Evolutionary conservation across 2,113 vertebrate species (phyloP), one percentile per base, ranked within the genome.

Genomic region (Podiceps cristatus): DNA sequence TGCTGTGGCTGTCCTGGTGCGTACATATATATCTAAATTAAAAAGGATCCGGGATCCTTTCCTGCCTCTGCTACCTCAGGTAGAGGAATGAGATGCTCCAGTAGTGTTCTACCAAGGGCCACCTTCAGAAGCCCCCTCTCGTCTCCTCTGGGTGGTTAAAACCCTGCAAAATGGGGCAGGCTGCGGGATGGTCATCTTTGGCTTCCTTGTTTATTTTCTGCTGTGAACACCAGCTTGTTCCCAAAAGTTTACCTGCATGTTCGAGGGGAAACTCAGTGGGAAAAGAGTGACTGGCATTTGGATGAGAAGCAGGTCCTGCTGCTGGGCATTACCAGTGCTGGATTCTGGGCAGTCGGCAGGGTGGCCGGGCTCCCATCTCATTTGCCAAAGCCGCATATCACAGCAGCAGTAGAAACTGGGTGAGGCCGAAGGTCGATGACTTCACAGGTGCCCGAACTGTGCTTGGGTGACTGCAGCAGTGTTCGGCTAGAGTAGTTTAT

Each of bases 401-500:
- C 29, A 4, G 8, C 44, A 4, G 64, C 3, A 5, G 64, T 18
- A n/a, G 22, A 12, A 18, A 6, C 6, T 3, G 44, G 44, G 66
- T 6, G 66, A 47, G 23, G 44, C 66, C 7, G 4, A n/a, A n/a
- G 44, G 44, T 24, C 10, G 11, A 22, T 47, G 66, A 25, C 31
- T 17, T n/a, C 1, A 31, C 64, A 18, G 64, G 44, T 5, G 5
- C 44, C 15, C 2, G 66, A 11, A 13, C 31, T 31, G 4, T 3
- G 4, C 17, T 9, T 13, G 15, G 33, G 50, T 9, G 28, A 9
- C 19, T 3, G 50, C 4, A 9, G 50, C 35, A 18, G 8, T 0
- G 15, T 24, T 23, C 50, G 9, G 50, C 50, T 8, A 3, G 35
- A 18, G 69, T 19, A 2, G 14, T 13, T 10, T 7, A 7, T 55